Evolutionary conservation across 1,140 invertebrate genomes (phyloP), one percentile per base, ranked within the genome.

Genomic region (Magallana ariakensis): DNA sequence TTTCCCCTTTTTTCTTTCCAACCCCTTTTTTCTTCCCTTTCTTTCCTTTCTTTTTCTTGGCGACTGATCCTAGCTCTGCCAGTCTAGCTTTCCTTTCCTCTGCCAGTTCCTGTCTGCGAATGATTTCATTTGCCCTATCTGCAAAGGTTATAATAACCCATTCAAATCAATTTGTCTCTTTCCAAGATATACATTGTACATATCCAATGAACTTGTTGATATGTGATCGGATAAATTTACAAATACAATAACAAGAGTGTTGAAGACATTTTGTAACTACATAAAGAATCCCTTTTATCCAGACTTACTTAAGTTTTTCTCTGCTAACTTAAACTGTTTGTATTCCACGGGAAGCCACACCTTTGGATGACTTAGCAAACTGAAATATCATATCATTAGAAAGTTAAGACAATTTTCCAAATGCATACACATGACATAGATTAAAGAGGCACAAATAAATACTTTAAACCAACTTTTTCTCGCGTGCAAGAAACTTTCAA

Each of bases 311-410:
- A 92, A 75, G 46, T 88, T 87, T 84, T 90, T 92, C 83, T 92
- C 91, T 75, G 92, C 92, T 53, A 90, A 58, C 81, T 88, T 89
- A 5, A 92, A 86, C 22, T 87, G 89, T 58, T 87, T 92, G 80
- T 92, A 91, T 80, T 92, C 90, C 11, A 90, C 89, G 7, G 92
- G 92, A 33, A 92, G 82, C 92, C 92, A 92, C 58, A 90, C 90
- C 56, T 88, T 91, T 0, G 92, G 92, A 85, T 91, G 92, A 88
- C 92, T 92, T 16, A 92, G 80, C n/a, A 92, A 86, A 22, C 91
- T 92, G 87, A 54, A 89, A 89, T 33, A 80, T 22, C 70, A 80
- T 19, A 82, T 16, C 15, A 16, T 26, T 16, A 55, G 19, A 80
- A 13, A 33, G 54, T 9, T 56, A 15, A 87, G 15, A 56, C n/a